Evolutionary conservation across 2,113 vertebrate species (phyloP).

Genomic region (Myotis lucifugus): DNA sequence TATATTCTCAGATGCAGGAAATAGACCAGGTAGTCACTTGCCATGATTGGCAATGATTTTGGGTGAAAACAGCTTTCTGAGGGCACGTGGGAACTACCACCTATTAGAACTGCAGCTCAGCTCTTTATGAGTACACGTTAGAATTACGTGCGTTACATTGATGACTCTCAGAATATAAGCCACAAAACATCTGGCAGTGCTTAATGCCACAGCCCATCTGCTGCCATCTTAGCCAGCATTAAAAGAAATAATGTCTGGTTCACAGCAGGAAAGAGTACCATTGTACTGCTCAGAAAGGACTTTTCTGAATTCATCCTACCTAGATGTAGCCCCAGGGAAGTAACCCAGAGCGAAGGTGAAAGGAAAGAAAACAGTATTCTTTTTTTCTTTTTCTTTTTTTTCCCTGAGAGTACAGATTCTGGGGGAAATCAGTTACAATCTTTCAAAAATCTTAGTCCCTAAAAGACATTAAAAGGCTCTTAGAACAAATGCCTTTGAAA

Average conservation of each 20-base stretch:
- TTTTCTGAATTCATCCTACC: background rate
- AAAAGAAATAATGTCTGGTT: background rate
- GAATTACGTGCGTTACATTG: background rate
- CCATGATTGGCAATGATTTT: background rate
- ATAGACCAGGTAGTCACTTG: background rate
- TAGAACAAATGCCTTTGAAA: too few species aligned
- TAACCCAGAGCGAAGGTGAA: background rate
- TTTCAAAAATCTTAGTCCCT: background rate
- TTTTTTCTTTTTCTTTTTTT: background rate
- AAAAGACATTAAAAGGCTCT: too few species aligned
- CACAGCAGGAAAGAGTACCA: background rate
- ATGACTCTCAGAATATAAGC: slow-evolving; percentile 19
- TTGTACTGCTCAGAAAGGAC: background rate
- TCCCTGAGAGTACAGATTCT: background rate
- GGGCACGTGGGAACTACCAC: background rate
- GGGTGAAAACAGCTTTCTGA: slow-evolving; percentile 12
- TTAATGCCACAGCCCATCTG: background rate
- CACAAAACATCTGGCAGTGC: background rate
- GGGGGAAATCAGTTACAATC: background rate
- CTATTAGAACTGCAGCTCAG: background rate
- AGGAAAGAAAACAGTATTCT: background rate
- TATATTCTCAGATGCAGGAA: slow-evolving; percentile 36
- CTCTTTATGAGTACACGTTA: background rate
- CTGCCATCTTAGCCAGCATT: background rate
- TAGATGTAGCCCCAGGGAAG: background rate